Evolutionary conservation across 2,797 vertebrate species (phyloP).

Genomic region (Selene dorsalis): DNA sequence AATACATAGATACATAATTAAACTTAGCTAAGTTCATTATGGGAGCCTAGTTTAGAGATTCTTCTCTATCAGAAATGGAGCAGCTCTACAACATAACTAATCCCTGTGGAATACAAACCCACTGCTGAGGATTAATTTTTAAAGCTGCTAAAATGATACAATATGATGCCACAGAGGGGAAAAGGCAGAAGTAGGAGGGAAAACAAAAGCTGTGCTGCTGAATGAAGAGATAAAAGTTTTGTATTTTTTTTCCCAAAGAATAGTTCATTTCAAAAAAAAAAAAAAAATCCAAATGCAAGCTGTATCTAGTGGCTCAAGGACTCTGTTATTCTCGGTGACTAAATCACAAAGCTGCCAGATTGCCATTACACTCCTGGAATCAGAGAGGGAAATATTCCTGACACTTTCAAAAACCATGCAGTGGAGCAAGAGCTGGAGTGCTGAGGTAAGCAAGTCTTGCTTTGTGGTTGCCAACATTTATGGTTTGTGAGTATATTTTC

Average conservation of each 20-base stretch:
- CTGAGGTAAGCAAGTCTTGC: conserved; percentile 72
- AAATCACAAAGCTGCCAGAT: conserved; percentile 71
- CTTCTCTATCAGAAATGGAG: conserved; percentile 62
- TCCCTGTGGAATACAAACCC: conserved; percentile 64
- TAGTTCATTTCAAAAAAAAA: conserved; percentile 17
- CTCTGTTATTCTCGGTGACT: conserved; percentile 61
- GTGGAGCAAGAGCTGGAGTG: conserved; percentile 61
- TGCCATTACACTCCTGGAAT: conserved; percentile 66
- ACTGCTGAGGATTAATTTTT: conserved; percentile 73
- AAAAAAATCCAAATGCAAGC: conserved; percentile 45
- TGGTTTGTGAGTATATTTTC: conserved; percentile 71
- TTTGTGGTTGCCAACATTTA: conserved; percentile 65
- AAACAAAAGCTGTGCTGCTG: conserved; percentile 57
- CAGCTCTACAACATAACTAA: conserved; percentile 59
- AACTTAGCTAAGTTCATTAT: conserved; percentile 56
- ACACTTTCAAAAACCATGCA: conserved; percentile 72
- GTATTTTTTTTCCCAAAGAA: conserved; percentile 29
- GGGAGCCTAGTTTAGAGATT: conserved; percentile 46
- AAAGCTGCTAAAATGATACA: conserved; percentile 72
- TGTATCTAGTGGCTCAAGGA: conserved; percentile 49
- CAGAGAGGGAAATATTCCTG: conserved; percentile 71
- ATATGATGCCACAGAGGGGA: conserved; percentile 47
- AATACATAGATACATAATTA: conserved; percentile 55
- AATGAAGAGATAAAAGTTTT: conserved; percentile 41
- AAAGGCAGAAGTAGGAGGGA: conserved; percentile 16